Evolutionary conservation across 2,888 invertebrate species (phyloP).

Genomic region (Parnassius orleans): DNA sequence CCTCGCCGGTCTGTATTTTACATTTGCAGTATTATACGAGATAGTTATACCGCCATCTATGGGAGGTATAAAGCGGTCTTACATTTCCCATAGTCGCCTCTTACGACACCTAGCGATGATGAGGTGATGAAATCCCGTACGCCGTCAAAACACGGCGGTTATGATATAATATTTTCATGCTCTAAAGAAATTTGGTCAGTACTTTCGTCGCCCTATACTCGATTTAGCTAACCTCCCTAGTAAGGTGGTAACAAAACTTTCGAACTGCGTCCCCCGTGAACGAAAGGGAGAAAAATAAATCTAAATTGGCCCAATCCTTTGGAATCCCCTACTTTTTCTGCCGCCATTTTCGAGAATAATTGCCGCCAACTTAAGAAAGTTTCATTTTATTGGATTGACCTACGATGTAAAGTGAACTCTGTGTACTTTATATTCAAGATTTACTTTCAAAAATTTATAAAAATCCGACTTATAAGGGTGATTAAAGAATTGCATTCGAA

Average conservation of each 20-base stretch:
- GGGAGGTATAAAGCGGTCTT: too few relatives aligned
- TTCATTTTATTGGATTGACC: slow-evolving; percentile 29
- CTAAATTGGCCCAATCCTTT: slow-evolving; percentile 77
- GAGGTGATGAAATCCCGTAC: too few relatives aligned
- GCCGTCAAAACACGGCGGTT: too few relatives aligned
- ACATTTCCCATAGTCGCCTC: too few relatives aligned
- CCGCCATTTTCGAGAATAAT: slow-evolving; percentile 75
- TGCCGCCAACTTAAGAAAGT: slow-evolving; percentile 64
- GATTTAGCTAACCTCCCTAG: slow-evolving; percentile 34
- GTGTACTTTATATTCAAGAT: neutral
- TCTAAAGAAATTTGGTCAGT: neutral
- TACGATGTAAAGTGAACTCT: slow-evolving; percentile 25
- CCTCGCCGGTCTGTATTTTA: too few relatives aligned
- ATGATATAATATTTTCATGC: too few relatives aligned
- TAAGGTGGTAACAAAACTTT: slow-evolving; percentile 67
- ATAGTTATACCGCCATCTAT: too few relatives aligned
- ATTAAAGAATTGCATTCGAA: slow-evolving; percentile 26
- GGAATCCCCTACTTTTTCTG: slow-evolving; percentile 76
- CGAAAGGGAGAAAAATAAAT: slow-evolving; percentile 76
- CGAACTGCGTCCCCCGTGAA: slow-evolving; percentile 41
- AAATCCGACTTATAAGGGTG: slow-evolving; percentile 14
- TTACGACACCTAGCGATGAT: too few relatives aligned
- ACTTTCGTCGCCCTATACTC: slow-evolving; percentile 40
- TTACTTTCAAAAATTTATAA: neutral
- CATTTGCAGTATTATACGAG: too few relatives aligned